Percentiles rank a stretch among this genome's conserved stretches.
Conservation (phyloP, 2,113 vertebrate species). For the Antechinus flavipes region DNA sequence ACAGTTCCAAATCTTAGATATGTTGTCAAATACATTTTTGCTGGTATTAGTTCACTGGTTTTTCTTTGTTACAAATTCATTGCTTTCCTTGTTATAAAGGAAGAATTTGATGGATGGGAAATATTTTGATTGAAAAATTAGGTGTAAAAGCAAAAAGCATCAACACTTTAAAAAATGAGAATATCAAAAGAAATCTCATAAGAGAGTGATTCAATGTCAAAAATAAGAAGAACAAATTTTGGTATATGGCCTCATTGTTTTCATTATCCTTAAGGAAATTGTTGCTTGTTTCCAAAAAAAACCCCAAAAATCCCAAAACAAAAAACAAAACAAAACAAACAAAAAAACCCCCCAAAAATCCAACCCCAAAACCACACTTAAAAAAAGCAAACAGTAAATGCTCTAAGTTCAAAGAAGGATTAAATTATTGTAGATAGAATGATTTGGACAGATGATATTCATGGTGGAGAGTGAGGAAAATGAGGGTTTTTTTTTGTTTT, state of each 20-base stretch:
- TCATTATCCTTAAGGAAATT: not conserved
- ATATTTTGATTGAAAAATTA: not conserved
- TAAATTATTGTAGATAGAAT: not conserved
- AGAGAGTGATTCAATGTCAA: not conserved
- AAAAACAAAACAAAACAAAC: too few species aligned
- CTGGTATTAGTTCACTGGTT: not conserved
- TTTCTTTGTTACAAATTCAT: not conserved
- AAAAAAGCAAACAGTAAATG: not conserved
- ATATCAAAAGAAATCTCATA: not conserved
- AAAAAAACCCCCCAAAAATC: too few species aligned
- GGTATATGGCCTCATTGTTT: not conserved
- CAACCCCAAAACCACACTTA: not conserved
- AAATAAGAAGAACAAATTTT: not conserved
- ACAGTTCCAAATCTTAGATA: not conserved
- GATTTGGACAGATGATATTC: not conserved
- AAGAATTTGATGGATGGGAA: not conserved
- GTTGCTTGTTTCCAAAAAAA: not conserved
- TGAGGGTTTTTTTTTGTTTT: too few species aligned
- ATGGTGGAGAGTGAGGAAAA: slow-evolving; percentile 17
- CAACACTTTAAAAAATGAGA: not conserved
- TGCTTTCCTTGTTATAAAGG: not conserved
- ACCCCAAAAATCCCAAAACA: too few species aligned
- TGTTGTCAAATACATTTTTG: not conserved
- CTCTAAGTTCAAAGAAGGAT: not conserved
- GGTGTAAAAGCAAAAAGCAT: not conserved